phyloP scores from a whole-genome alignment of 1,140 invertebrate genomes.

The Ephestia elutella region DNA sequence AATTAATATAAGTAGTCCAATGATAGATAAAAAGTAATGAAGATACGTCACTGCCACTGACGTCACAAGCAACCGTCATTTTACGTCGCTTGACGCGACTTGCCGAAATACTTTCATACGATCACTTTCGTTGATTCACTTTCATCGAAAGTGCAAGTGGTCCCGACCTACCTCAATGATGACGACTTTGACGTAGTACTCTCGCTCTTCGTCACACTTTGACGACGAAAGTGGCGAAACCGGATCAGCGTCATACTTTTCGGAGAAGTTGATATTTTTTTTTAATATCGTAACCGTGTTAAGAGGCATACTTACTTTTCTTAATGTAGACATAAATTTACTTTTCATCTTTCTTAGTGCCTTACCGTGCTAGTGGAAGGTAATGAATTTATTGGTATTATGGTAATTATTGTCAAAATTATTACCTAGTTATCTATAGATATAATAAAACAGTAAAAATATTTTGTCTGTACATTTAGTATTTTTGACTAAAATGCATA shows the following conservation, averaged over 20 bases:
- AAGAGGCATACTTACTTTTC: neutral
- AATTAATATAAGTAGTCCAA: no score
- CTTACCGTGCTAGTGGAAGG: no score
- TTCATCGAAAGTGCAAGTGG: slow-evolving; percentile 39
- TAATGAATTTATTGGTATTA: no score
- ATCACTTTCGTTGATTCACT: slow-evolving; percentile 33
- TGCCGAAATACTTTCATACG: slow-evolving; percentile 10
- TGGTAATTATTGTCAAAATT: no score
- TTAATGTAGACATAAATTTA: neutral
- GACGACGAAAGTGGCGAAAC: slow-evolving; percentile 17
- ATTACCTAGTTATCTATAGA: no score
- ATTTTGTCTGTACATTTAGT: no score
- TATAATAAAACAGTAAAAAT: no score
- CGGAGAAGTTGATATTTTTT: neutral
- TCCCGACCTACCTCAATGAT: slow-evolving; percentile 31
- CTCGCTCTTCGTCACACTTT: slow-evolving; percentile 14
- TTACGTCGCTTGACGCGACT: slow-evolving; percentile 10
- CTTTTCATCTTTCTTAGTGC: neutral
- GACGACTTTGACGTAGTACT: slow-evolving; percentile 21
- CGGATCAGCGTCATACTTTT: neutral
- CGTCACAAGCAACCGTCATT: slow-evolving; percentile 10
- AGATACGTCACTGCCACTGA: no score
- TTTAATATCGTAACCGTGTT: neutral
- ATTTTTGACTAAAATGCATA: no score
- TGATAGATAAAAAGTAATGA: no score